Conservation (phyloP, 1,140 invertebrate species). For the Saxidomus purpurata region DNA sequence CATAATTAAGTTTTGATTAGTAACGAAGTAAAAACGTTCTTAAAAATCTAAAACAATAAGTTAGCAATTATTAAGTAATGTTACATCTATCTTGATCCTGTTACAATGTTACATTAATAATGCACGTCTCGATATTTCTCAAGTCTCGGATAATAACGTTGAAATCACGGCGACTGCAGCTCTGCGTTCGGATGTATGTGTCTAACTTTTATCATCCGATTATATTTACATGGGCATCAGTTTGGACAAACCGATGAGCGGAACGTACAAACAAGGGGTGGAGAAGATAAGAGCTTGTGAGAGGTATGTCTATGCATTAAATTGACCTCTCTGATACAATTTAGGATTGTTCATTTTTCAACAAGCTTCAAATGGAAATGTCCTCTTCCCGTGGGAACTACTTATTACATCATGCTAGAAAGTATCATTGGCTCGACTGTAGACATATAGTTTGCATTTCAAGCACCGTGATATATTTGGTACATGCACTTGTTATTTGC, state of each 20-base stretch:
- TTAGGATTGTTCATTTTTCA: background rate
- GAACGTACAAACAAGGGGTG: conserved; percentile 42
- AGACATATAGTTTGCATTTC: too few species aligned
- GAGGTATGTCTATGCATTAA: background rate
- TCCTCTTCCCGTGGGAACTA: conserved; percentile 1
- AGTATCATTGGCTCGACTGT: too few species aligned
- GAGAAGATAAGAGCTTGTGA: conserved; percentile 2
- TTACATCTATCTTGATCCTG: background rate
- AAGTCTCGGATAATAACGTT: background rate
- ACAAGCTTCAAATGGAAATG: background rate
- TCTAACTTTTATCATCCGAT: conserved; percentile 35
- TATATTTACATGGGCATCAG: conserved; percentile 12
- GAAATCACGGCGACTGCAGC: background rate
- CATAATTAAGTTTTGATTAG: background rate
- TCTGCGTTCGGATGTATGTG: background rate
- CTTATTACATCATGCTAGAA: too few species aligned
- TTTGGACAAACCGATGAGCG: conserved; percentile 27
- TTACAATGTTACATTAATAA: conserved; percentile 1
- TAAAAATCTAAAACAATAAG: background rate
- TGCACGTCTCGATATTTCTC: background rate
- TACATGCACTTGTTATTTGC: too few species aligned
- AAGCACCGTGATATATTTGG: too few species aligned
- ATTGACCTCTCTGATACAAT: background rate
- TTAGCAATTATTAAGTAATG: background rate
- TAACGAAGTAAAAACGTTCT: background rate